Evolutionary conservation across 1,140 invertebrate species (phyloP).

Genomic region (Polypedilum vanderplanki): DNA sequence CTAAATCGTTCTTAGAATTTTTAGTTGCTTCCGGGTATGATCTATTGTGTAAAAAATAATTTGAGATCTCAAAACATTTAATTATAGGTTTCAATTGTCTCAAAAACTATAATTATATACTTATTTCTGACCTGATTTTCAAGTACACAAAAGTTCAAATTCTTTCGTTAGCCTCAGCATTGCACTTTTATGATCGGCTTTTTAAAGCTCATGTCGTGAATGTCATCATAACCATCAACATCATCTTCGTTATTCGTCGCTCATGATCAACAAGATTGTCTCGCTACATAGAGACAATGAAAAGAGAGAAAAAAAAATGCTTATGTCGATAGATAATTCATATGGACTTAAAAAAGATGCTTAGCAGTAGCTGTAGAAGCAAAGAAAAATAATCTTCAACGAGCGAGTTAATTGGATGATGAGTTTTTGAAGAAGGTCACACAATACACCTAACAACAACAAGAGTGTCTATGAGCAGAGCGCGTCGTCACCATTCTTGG

Average conservation of each 20-base stretch:
- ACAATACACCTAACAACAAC: neutral
- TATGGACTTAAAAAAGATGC: too few species aligned
- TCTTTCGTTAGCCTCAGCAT: neutral
- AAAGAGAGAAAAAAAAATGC: neutral
- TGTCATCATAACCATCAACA: neutral
- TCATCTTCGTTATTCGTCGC: neutral
- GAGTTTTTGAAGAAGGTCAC: slow-evolving; percentile 12
- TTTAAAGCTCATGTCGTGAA: neutral
- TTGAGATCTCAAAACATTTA: too few species aligned
- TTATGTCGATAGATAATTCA: too few species aligned
- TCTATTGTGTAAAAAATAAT: too few species aligned
- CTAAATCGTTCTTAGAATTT: too few species aligned
- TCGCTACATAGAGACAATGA: neutral
- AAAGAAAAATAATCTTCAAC: neutral
- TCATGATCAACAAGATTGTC: neutral
- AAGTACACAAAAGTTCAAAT: too few species aligned
- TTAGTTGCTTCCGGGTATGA: too few species aligned
- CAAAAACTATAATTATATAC: too few species aligned
- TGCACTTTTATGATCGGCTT: neutral
- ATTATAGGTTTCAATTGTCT: too few species aligned
- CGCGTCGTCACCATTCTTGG: too few species aligned
- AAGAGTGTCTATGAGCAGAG: neutral
- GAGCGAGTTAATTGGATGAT: neutral
- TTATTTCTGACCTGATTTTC: too few species aligned
- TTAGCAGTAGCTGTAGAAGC: too few species aligned